phyloP scores from a whole-genome alignment of 2,888 invertebrate species.

The Latrodectus hesperus region DNA sequence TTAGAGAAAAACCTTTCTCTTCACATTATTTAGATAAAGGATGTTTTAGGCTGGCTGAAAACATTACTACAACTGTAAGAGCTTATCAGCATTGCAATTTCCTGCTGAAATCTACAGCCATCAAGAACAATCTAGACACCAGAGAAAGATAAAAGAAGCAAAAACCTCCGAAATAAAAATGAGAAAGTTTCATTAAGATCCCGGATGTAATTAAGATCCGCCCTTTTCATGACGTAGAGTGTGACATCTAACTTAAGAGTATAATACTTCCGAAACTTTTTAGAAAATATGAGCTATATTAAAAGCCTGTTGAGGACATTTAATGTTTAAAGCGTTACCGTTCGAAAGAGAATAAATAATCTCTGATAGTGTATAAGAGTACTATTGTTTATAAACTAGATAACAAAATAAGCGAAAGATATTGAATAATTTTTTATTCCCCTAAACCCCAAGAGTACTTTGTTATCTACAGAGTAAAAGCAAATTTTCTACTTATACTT shows the following conservation, averaged over 20 bases:
- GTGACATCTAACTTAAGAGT: constrained; percentile 31
- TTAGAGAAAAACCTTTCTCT: neutral
- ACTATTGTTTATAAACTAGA: too few relatives aligned
- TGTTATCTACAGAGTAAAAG: neutral
- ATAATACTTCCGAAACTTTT: neutral
- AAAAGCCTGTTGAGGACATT: constrained; percentile 30
- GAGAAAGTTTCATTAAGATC: constrained; percentile 55
- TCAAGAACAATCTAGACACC: constrained; percentile 52
- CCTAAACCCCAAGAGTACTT: neutral
- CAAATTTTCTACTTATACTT: too few relatives aligned
- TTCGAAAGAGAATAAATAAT: neutral
- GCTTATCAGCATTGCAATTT: constrained; percentile 54
- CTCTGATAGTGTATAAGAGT: too few relatives aligned
- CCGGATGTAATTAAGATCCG: constrained; percentile 49
- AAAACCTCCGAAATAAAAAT: constrained; percentile 45
- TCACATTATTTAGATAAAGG: constrained; percentile 6
- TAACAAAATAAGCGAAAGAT: too few relatives aligned
- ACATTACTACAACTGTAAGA: constrained; percentile 29
- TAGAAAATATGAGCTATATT: constrained; percentile 12
- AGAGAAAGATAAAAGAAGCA: constrained; percentile 47
- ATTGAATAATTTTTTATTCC: neutral
- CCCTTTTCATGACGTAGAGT: constrained; percentile 47
- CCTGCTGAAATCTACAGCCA: constrained; percentile 50
- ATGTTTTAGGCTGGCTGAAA: constrained; percentile 39
- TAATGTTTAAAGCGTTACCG: neutral